Evolutionary conservation across 2,797 vertebrate genomes (phyloP).

Genomic region (Pseudocheirus occidentalis): DNA sequence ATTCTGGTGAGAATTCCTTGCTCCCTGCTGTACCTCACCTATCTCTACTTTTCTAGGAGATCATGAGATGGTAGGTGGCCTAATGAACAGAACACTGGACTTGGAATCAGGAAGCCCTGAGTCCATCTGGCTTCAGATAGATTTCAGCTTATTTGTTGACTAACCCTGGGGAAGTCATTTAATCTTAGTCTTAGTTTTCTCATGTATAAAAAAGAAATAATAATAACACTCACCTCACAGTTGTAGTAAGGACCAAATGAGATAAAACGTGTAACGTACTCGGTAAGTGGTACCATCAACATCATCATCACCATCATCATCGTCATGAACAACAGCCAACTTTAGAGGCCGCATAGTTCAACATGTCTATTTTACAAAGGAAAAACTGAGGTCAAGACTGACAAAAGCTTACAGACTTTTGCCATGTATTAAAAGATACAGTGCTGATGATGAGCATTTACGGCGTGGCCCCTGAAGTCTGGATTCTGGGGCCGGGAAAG

Average conservation of each 20-base stretch:
- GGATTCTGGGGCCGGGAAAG: neutral
- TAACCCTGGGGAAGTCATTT: neutral
- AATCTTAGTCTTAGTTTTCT: neutral
- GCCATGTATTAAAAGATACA: neutral
- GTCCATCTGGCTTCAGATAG: neutral
- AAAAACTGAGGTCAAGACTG: neutral
- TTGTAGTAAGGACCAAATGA: neutral
- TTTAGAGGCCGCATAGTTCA: neutral
- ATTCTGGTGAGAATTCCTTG: neutral
- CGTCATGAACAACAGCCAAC: neutral
- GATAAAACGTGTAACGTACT: neutral
- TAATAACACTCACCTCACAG: slow-evolving; percentile 11
- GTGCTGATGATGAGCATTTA: neutral
- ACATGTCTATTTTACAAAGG: neutral
- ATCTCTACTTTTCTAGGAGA: neutral
- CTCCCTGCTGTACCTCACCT: neutral
- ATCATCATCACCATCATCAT: neutral
- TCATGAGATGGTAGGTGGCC: neutral
- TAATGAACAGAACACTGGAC: neutral
- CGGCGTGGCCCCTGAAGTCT: neutral
- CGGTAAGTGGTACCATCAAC: neutral
- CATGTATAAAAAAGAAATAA: neutral
- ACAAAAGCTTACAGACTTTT: neutral
- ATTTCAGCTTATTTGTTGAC: too few species aligned
- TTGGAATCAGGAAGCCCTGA: neutral